phyloP scores from a whole-genome alignment of 2,888 invertebrate species.

The Pristionchus mayeri region DNA sequence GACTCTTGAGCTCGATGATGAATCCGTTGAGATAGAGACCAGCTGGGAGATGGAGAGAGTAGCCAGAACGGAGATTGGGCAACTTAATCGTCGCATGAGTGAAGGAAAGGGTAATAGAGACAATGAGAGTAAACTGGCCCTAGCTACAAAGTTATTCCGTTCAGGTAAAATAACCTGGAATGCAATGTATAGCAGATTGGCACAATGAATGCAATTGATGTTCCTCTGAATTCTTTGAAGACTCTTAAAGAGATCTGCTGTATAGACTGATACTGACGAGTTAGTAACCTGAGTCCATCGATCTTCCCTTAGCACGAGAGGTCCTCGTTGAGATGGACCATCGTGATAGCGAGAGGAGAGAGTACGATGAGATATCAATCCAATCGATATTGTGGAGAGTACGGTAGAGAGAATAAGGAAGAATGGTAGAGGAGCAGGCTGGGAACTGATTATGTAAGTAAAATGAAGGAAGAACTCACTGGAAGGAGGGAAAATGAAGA shows the following conservation, averaged over 20 bases:
- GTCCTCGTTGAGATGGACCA: background rate
- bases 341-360: background rate
- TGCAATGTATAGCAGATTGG: background rate
- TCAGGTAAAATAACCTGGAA: conserved; percentile 1
- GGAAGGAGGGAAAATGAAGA: background rate
- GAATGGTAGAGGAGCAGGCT: background rate
- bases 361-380: background rate
- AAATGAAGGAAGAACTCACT: background rate
- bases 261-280: background rate
- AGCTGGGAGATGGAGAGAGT: background rate
- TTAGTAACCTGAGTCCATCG: background rate
- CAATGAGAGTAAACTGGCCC: background rate
- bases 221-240: background rate
- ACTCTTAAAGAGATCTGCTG: background rate
- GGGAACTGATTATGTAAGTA: background rate
- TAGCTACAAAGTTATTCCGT: background rate
- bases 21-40: conserved; percentile 40
- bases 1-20: conserved; percentile 28
- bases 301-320: background rate
- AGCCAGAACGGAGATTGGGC: conserved; percentile 8
- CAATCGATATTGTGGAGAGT: background rate
- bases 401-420: conserved; percentile 6
- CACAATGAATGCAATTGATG: background rate
- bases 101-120: background rate
- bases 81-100: no score